phyloP scores from a whole-genome alignment of 2,113 vertebrate species.

The Chroicocephalus ridibundus region DNA sequence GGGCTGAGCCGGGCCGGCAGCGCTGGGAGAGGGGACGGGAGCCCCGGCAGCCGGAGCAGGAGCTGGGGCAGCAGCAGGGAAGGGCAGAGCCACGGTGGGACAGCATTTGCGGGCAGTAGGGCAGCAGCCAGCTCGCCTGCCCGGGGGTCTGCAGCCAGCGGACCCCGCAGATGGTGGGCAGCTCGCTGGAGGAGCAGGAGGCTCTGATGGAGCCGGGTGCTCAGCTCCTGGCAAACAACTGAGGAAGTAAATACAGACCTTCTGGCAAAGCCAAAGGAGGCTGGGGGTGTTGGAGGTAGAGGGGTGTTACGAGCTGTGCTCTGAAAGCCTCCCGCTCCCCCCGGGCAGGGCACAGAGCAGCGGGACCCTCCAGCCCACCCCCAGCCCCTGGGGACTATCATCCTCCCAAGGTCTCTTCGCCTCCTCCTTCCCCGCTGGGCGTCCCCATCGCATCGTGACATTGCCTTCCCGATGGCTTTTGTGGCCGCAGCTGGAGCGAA shows the following conservation, averaged over 20 bases:
- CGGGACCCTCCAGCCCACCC: background rate
- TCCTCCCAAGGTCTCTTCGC: background rate
- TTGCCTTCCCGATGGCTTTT: background rate
- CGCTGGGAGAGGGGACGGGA: background rate
- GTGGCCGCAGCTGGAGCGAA: background rate
- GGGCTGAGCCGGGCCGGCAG: background rate
- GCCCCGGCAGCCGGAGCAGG: background rate
- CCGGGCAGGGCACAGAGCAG: background rate
- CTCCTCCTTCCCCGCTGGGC: background rate
- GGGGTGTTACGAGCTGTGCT: background rate
- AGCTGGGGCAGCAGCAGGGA: background rate
- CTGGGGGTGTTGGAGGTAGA: background rate
- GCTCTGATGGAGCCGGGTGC: rapidly evolving
- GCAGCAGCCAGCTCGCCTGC: background rate
- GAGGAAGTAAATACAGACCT: background rate
- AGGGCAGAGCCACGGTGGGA: background rate
- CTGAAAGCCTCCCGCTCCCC: background rate
- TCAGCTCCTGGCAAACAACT: background rate
- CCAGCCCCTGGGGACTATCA: background rate
- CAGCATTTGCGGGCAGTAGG: rapidly evolving
- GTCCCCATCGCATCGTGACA: rapidly evolving
- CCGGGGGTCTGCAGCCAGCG: background rate
- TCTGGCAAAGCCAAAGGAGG: background rate
- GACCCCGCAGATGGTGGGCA: background rate
- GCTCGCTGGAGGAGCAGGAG: background rate